These are phyloP conservation scores for Melinaea marsaeus DNA, from an alignment of 2,888 invertebrate genomes.

Conservation along the genomic window DNA sequence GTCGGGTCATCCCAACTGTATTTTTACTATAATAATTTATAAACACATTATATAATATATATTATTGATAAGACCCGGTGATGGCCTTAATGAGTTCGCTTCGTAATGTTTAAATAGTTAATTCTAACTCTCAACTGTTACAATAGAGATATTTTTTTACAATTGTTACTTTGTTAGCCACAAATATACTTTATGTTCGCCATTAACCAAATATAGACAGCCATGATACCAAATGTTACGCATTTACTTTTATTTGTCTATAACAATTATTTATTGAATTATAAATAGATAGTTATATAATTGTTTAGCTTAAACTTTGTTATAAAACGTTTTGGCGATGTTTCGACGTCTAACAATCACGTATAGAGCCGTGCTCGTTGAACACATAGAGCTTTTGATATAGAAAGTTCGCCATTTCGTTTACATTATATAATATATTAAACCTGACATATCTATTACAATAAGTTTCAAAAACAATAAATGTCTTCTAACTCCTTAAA, in stretches of 20 bases:
- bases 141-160: conserved; percentile 33
- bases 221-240: conserved; percentile 54
- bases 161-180: conserved; percentile 32
- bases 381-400: neutral
- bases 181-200: conserved; percentile 29
- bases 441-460: conserved; percentile 62
- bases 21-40: neutral
- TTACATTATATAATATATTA: conserved; percentile 42
- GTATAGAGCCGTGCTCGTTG: neutral
- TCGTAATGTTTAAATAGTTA: conserved; percentile 3
- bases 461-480: conserved; percentile 60
- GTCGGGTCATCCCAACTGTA: conserved; percentile 10
- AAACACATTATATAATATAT: neutral
- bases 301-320: conserved; percentile 33
- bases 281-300: conserved; percentile 33
- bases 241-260: conserved; percentile 49
- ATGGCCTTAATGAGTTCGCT: conserved; percentile 5
- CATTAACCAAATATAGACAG: conserved; percentile 30
- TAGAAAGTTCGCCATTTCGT: conserved; percentile 40
- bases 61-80: neutral
- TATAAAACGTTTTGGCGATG: conserved; percentile 36
- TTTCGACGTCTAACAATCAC: conserved; percentile 20
- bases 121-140: conserved; percentile 19
- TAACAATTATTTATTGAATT: conserved; percentile 35
- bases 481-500: conserved; percentile 36